A percentile compares a stretch with the other conserved stretches of the same genome.
phyloP scores from a whole-genome alignment of 2,888 invertebrate species.

The Callinectes sapidus region DNA sequence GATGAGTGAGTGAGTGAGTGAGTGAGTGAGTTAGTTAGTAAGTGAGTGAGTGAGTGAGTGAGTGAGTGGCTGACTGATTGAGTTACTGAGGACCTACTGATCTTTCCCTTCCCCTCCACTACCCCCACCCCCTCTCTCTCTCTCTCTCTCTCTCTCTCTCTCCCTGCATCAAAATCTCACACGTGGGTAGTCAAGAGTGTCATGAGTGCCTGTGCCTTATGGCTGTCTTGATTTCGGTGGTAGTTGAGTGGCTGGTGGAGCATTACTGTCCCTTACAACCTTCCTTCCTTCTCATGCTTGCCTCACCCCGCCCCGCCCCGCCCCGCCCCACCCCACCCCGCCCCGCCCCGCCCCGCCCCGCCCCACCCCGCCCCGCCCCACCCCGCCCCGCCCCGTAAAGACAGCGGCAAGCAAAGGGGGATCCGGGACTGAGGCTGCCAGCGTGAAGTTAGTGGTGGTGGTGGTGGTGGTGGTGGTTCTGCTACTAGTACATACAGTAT shows the following conservation, averaged over 20 bases:
- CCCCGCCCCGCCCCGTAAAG: not conserved
- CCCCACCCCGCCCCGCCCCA: not conserved
- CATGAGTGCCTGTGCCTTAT: not conserved
- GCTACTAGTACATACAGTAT: too few species aligned
- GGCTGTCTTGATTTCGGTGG: not conserved
- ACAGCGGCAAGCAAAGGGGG: not conserved
- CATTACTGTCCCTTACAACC: not conserved
- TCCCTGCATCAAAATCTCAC: not conserved
- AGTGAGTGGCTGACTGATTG: too few species aligned
- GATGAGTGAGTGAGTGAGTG: too few species aligned
- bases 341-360: not conserved
- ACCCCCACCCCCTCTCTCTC: not conserved
- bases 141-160: constrained; percentile 25
- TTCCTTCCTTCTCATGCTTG: not conserved
- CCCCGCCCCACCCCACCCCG: not conserved
- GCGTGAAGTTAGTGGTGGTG: not conserved
- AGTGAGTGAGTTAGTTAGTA: too few species aligned
- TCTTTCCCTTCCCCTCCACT: not conserved
- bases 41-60: too few species aligned
- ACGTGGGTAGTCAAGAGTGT: not conserved
- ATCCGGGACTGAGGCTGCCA: not conserved
- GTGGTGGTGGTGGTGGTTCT: not conserved
- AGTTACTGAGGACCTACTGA: too few species aligned
- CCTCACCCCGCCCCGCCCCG: not conserved
- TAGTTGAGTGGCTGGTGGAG: not conserved